A percentile compares a stretch with the other conserved stretches of the same genome.
Conservation (phyloP, 2,888 invertebrate genomes). For the Platycnemis pennipes region DNA sequence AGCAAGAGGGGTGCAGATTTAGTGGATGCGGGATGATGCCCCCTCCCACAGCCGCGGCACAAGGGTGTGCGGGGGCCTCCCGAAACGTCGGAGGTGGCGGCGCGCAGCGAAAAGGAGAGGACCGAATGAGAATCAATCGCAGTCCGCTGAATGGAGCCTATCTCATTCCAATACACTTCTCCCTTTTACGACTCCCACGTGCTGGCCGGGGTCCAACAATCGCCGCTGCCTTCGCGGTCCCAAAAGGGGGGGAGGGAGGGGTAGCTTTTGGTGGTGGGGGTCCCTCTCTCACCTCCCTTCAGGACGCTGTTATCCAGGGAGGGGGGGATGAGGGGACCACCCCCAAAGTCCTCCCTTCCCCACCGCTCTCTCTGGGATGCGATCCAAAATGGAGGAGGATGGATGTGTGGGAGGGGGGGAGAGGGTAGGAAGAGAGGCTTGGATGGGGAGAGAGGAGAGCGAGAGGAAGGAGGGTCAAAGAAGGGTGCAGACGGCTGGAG, state of each 20-base stretch:
- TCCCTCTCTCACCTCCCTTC: neutral
- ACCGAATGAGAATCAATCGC: constrained; percentile 36
- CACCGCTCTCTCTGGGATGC: neutral
- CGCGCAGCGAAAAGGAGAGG: neutral
- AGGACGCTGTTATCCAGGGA: neutral
- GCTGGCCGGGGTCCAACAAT: constrained; percentile 39
- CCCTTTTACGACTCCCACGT: constrained; percentile 56
- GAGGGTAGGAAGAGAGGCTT: neutral
- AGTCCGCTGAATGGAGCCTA: constrained; percentile 54
- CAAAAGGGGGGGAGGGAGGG: neutral
- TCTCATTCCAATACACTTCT: constrained; percentile 62
- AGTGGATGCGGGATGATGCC: no score
- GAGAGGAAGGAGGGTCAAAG: neutral
- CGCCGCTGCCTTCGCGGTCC: constrained; percentile 13
- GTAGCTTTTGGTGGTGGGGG: neutral
- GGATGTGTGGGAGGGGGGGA: neutral
- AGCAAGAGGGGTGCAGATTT: no score
- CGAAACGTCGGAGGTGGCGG: neutral
- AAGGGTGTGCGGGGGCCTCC: neutral
- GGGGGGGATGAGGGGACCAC: neutral
- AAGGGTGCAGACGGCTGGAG: neutral
- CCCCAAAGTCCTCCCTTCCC: neutral
- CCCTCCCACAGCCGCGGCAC: no score
- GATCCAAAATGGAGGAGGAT: neutral
- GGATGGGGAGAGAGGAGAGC: neutral